Base-by-base conservation (phyloP, 2,113 vertebrate species). In the Chrysochloris asiatica region DNA sequence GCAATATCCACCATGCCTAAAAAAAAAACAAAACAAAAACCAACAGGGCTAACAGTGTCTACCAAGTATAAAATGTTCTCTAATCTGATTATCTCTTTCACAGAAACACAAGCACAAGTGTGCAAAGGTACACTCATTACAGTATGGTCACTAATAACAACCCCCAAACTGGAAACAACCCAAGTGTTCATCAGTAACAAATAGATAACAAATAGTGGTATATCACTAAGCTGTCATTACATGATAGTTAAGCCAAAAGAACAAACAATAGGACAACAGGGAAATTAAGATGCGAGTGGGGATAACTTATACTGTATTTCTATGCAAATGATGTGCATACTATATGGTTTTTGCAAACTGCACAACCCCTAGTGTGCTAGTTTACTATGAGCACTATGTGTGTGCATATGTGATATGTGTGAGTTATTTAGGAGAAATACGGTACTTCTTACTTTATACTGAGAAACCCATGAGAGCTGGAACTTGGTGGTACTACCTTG, bases 1-100 rank as follows among this genome's bases (percentile, higher is more conserved):
- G 99, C 99, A 52, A 99, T 99, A 94, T 99, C 99, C 72, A 99
- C 99, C 99, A 99, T 99, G 65, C 98, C 98, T 99, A 86, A 41
- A 61, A 94, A 8, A 88, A 81, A n/a, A 72, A 83, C 2, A 91
- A n/a, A 56, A 4, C 54, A 13, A 13, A 19, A 56, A 16, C 16
- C 30, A 73, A 56, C 33, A 75, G 59, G 5, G 24, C 33, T 90
- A 21, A 94, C 65, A 75, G 22, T 36, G 45, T 41, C 48, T 69
- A 36, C 24, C 69, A 63, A 33, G n/a, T 84, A 48, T 45, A 71
- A 61, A 81, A 41, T 28, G 41, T 26, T 4, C 13, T 28, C 43
- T 30, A 14, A 76, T 90, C n/a, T 48, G 56, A 45, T 43, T 78
- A 52, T 36, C 38, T 56, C 75, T 48, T 63, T n/a, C 52, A 48